Evolutionary conservation across 2,797 vertebrate genomes (phyloP).

Genomic region (Anisognathus igniventris): DNA sequence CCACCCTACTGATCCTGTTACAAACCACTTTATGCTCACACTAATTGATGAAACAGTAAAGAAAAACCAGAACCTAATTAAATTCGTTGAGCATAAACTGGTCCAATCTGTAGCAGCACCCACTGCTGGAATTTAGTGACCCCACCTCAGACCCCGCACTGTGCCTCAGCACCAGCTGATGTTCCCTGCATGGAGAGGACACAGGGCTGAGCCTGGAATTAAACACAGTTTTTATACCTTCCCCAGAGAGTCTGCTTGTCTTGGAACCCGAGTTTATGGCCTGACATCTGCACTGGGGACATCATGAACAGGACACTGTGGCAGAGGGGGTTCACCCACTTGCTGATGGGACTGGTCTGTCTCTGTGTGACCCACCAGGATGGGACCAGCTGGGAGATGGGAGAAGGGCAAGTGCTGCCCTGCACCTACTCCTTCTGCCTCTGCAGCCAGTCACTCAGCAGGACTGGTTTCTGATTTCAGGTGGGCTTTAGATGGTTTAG

Average conservation of each 20-base stretch:
- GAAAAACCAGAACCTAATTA: constrained; percentile 29
- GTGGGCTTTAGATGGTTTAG: background rate
- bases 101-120: background rate
- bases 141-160: background rate
- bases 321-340: background rate
- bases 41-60: constrained; percentile 24
- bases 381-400: background rate
- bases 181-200: background rate
- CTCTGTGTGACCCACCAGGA: background rate
- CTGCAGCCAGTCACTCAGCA: background rate
- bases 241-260: background rate
- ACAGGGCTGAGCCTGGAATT: background rate
- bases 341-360: background rate
- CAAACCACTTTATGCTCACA: background rate
- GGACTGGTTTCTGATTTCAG: background rate
- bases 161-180: background rate
- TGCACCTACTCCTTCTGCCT: background rate
- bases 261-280: background rate
- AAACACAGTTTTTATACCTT: background rate
- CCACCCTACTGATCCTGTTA: constrained; percentile 43
- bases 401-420: background rate
- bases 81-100: background rate
- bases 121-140: background rate
- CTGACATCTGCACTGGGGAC: background rate
- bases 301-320: rapidly evolving